Conservation (phyloP, 2,888 invertebrate species). For the Beris morrisii region DNA sequence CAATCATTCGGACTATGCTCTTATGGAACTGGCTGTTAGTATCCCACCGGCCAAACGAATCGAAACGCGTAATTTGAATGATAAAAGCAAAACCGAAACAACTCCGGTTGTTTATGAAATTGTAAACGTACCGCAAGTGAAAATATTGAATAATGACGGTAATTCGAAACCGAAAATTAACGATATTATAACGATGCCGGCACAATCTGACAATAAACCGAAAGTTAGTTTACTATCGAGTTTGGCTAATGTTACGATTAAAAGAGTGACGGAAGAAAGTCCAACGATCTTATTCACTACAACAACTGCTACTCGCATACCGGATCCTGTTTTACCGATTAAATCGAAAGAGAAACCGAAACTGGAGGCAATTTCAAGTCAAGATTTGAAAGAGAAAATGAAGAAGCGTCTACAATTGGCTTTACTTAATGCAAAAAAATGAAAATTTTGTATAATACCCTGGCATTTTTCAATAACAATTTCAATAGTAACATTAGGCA, state of each 20-base stretch:
- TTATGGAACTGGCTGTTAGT: conserved; percentile 37
- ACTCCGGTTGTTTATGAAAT: conserved; percentile 6
- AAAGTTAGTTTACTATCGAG: too few species aligned
- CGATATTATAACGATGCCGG: conserved; percentile 9
- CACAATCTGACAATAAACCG: too few species aligned
- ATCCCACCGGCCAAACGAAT: too few species aligned
- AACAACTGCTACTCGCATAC: too few species aligned
- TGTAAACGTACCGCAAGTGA: not conserved
- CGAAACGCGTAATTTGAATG: conserved; percentile 2
- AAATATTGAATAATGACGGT: not conserved
- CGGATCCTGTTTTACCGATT: not conserved
- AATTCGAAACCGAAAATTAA: conserved; percentile 8
- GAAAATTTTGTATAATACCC: not conserved
- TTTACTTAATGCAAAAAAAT: conserved; percentile 43
- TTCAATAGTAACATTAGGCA: not conserved
- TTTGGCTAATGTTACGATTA: too few species aligned
- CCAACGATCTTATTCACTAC: not conserved
- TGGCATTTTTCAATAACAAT: not conserved
- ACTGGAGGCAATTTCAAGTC: conserved; percentile 40
- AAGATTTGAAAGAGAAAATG: conserved; percentile 53
- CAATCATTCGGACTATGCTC: conserved; percentile 49
- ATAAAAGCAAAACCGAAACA: not conserved
- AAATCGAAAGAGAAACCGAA: conserved; percentile 1
- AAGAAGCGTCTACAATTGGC: conserved; percentile 52
- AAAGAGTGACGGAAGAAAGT: too few species aligned